Percentiles rank a stretch among this genome's conserved stretches.
These are phyloP conservation scores for Myotis myotis DNA, from an alignment of 2,797 vertebrate genomes.

Conservation along the genomic window DNA sequence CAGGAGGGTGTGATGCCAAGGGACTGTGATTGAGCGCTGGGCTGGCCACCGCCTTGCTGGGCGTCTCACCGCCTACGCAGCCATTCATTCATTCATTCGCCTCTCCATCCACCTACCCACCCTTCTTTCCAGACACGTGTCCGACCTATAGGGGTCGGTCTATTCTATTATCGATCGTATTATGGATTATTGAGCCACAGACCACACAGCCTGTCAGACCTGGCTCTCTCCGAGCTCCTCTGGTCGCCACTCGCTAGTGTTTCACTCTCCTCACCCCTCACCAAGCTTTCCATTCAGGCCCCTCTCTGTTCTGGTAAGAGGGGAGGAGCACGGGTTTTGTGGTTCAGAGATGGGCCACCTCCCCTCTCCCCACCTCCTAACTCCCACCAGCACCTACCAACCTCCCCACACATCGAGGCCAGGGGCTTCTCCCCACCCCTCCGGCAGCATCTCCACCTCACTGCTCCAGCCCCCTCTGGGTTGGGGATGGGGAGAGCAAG, in stretches of 20 bases:
- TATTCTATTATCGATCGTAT: neutral
- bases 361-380: neutral
- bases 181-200: neutral
- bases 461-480: neutral
- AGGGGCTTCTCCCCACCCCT: too few species aligned
- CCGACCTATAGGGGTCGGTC: conserved; percentile 22
- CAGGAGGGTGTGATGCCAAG: neutral
- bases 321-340: neutral
- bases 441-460: neutral
- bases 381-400: neutral
- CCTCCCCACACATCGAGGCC: neutral
- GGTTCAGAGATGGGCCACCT: neutral
- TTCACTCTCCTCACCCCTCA: neutral
- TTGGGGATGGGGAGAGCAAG: too few species aligned
- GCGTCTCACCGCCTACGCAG: conserved; percentile 22
- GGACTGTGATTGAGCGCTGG: conserved; percentile 19
- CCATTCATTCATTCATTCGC: conserved; percentile 44
- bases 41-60: conserved; percentile 23
- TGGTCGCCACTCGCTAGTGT: neutral
- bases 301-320: neutral
- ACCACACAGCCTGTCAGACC: neutral
- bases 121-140: conserved; percentile 17
- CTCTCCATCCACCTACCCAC: conserved; percentile 23
- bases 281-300: neutral
- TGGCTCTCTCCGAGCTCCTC: neutral